phyloP scores from a whole-genome alignment of 2,113 vertebrate species.

The Xenopus borealis region DNA sequence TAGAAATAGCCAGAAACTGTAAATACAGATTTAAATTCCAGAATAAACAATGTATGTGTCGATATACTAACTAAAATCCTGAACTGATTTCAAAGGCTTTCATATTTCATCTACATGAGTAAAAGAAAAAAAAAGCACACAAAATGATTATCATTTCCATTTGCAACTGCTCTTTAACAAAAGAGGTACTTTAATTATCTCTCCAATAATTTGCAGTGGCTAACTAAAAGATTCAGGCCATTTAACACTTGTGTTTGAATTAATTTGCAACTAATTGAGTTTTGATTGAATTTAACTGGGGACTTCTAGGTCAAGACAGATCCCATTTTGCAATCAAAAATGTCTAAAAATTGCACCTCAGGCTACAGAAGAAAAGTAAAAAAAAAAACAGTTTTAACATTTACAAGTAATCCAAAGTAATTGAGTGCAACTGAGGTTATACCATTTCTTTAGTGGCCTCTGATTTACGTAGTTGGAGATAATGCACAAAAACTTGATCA shows the following conservation, averaged over 20 bases:
- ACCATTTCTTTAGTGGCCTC: conserved; percentile 10
- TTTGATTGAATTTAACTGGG: conserved; percentile 30
- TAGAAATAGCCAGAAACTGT: too few species aligned
- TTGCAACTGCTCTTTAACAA: conserved; percentile 13
- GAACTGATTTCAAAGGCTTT: conserved; percentile 16
- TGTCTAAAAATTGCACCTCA: conserved; percentile 19
- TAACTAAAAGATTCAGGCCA: conserved; percentile 31
- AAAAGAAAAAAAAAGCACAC: background rate
- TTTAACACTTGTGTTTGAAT: conserved; percentile 39
- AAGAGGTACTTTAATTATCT: conserved; percentile 34
- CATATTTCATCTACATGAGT: background rate
- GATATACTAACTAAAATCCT: too few species aligned
- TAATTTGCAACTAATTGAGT: conserved; percentile 40
- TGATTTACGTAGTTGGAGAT: conserved; percentile 23
- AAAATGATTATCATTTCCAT: conserved; percentile 31
- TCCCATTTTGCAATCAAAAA: conserved; percentile 35
- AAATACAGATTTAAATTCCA: too few species aligned
- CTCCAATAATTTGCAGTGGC: conserved; percentile 27
- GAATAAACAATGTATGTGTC: too few species aligned
- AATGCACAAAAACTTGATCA: background rate
- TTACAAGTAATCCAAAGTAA: conserved; percentile 17
- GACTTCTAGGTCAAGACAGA: conserved; percentile 33
- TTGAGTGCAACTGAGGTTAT: conserved; percentile 35
- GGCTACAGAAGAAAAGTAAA: conserved; percentile 1
- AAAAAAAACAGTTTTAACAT: conserved; percentile 6